Evolutionary conservation across 2,113 vertebrate species (phyloP).

Genomic region (Xiphias gladius): DNA sequence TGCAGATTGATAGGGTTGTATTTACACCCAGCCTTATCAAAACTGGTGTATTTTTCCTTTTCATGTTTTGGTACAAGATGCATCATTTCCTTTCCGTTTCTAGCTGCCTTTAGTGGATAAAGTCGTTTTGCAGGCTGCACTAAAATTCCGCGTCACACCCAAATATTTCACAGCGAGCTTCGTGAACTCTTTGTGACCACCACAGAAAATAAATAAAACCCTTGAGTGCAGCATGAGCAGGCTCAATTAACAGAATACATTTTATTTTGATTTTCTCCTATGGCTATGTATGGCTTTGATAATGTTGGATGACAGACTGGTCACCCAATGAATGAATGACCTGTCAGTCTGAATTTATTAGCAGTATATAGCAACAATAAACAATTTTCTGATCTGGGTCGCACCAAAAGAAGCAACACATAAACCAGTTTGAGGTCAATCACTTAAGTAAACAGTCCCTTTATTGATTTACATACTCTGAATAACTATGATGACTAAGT

Average conservation of each 20-base stretch:
- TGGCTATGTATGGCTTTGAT: not conserved
- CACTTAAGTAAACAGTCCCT: not conserved
- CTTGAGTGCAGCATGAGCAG: not conserved
- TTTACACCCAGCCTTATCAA: not conserved
- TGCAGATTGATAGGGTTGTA: not conserved
- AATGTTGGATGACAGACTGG: conserved; percentile 9
- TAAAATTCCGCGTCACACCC: not conserved
- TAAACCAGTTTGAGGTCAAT: not conserved
- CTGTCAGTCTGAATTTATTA: not conserved
- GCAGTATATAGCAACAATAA: not conserved
- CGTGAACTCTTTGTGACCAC: conserved; percentile 1
- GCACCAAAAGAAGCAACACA: not conserved
- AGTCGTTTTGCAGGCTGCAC: not conserved
- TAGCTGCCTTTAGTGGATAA: not conserved
- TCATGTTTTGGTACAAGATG: not conserved
- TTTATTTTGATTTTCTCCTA: conserved; percentile 10
- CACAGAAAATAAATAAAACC: conserved; percentile 6
- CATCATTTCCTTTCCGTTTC: not conserved
- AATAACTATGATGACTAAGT: conserved; percentile 3
- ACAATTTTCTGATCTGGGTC: not conserved
- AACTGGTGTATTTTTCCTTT: not conserved
- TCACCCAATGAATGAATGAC: conserved; percentile 5
- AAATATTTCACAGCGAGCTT: conserved; percentile 8
- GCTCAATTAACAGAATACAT: conserved; percentile 23
- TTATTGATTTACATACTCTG: conserved; percentile 1